Evolutionary conservation across 2,797 vertebrate genomes (phyloP).

Genomic region (Steatocranus sp.): DNA sequence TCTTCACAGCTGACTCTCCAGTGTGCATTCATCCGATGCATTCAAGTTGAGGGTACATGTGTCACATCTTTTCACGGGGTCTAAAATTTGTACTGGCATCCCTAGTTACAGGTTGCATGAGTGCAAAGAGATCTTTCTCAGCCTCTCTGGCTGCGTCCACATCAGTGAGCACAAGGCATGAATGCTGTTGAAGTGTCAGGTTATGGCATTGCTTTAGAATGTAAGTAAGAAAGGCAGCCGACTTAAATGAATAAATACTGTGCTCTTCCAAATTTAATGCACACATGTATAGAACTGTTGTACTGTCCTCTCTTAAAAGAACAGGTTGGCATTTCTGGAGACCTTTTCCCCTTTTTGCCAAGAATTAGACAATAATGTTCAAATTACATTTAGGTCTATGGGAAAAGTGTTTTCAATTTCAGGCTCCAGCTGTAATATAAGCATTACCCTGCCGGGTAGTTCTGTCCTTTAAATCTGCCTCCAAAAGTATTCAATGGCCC

Average conservation of each 20-base stretch:
- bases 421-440: not conserved
- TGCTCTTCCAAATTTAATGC: not conserved
- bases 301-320: not conserved
- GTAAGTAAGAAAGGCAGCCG: not conserved
- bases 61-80: slow-evolving; percentile 19
- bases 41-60: not conserved
- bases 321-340: not conserved
- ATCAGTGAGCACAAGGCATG: not conserved
- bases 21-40: slow-evolving; percentile 1
- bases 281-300: not conserved
- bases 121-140: slow-evolving; percentile 7
- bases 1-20: not conserved
- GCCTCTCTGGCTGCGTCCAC: not conserved
- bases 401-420: not conserved
- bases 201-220: not conserved
- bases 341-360: not conserved
- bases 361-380: not conserved
- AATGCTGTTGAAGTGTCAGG: not conserved
- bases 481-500: not conserved
- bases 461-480: not conserved
- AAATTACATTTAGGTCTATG: not conserved
- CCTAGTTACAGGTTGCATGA: slow-evolving; percentile 17
- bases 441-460: not conserved
- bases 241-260: not conserved
- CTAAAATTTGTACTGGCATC: slow-evolving; percentile 13